Base-by-base conservation (phyloP, 92 coral and sea anemone genomes). In the Metridium senile region DNA sequence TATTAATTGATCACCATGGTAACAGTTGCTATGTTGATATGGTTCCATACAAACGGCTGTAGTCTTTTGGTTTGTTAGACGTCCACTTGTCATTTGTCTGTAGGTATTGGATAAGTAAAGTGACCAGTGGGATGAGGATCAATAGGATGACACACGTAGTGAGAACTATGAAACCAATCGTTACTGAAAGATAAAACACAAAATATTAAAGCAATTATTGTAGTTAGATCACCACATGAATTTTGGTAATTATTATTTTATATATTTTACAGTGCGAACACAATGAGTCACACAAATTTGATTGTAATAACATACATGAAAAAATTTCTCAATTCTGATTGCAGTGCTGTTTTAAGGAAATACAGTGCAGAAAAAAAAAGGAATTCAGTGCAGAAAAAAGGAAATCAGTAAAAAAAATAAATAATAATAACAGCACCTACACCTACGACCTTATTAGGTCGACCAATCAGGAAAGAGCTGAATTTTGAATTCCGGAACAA, bases 221-320 rank as follows among this genome's bases (percentile, higher is more conserved):
- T 18, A 23, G 6, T 1, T 3, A 54, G 17, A 54, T 3, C 25
- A 54, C 21, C 59, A 13, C 4, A 19, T 9, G 59, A 39, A 39
- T 39, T 4, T 39, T 39, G 49, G 6, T 13, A 39, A 4, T 6
- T 13, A 6, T 39, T 4, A 13, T 13, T n/a, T 4, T 39, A 39
- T 13, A 7, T 18, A n/a, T 45, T 85, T 79, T 68, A 87, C 91
- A 33, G 35, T 74, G 56, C 11, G 91, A 87, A 49, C 91, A 87
- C n/a, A n/a, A n/a, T n/a, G n/a, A n/a, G n/a, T n/a, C n/a, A n/a
- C n/a, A n/a, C n/a, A n/a, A n/a, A n/a, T n/a, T n/a, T n/a, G n/a
- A n/a, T n/a, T n/a, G n/a, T n/a, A n/a, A n/a, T n/a, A n/a, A n/a
- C n/a, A n/a, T n/a, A n/a, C n/a, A n/a, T n/a, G n/a, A n/a, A n/a